Conservation (phyloP, 1,140 invertebrate genomes). For the Drosophila obscura region DNA sequence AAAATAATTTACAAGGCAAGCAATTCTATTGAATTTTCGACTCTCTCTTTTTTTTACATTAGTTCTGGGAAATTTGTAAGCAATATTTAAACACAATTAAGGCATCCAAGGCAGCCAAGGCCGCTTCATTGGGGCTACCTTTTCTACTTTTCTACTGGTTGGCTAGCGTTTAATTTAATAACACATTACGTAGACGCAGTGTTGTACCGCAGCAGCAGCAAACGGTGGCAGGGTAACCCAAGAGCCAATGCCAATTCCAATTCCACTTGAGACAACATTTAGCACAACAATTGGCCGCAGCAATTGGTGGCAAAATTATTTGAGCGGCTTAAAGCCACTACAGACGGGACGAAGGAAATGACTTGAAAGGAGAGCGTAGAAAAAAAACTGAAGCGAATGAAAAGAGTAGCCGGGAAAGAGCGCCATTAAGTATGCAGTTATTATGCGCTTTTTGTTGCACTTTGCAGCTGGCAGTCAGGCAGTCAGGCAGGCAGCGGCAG, state of each 20-base stretch:
- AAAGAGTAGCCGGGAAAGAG: constrained; percentile 35
- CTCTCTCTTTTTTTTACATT: too few species aligned
- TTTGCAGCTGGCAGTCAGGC: constrained; percentile 42
- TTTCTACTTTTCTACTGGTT: constrained; percentile 1
- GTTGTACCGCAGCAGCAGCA: not conserved
- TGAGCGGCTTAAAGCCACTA: constrained; percentile 20
- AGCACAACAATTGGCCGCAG: constrained; percentile 46
- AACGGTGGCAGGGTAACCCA: too few species aligned
- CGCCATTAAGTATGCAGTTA: constrained; percentile 77
- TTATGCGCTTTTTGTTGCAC: constrained; percentile 79
- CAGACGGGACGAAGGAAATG: constrained; percentile 7
- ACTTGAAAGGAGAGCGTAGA: not conserved
- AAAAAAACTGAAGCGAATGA: constrained; percentile 2
- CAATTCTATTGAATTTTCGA: too few species aligned
- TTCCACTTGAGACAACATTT: constrained; percentile 51
- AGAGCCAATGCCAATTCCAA: not conserved
- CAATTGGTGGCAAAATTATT: constrained; percentile 39
- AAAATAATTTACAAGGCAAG: too few species aligned
- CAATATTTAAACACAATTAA: constrained; percentile 6
- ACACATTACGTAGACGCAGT: constrained; percentile 39
- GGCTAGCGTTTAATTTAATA: constrained; percentile 14
- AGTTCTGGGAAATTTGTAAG: not conserved
- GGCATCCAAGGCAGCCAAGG: not conserved
- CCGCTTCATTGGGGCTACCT: not conserved
- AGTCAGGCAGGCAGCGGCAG: constrained; percentile 24